These are phyloP conservation scores for Bilobella aurantiaca DNA, from an alignment of 1,140 invertebrate species.

Conservation along the genomic window DNA sequence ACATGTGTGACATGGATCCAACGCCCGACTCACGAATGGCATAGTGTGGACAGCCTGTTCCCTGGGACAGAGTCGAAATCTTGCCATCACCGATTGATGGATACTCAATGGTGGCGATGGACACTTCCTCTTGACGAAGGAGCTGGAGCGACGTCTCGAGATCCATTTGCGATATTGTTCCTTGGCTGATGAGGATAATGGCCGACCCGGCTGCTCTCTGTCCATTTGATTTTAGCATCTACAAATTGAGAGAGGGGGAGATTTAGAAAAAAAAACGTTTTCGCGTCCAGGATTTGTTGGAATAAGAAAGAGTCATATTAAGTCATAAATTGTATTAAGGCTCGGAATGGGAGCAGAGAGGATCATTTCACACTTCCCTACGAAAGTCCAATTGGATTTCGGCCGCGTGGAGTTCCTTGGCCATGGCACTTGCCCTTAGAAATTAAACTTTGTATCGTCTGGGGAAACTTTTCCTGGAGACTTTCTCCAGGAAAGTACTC, in stretches of 20 bases:
- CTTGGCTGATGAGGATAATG: conserved; percentile 33
- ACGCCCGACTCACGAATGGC: conserved; percentile 29
- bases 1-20: conserved; percentile 31
- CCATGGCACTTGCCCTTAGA: too few species aligned
- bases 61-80: conserved; percentile 26
- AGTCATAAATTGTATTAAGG: conserved; percentile 6
- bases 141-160: conserved; percentile 27
- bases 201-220: conserved; percentile 29
- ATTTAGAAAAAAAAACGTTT: not conserved
- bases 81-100: conserved; percentile 29
- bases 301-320: conserved; percentile 2
- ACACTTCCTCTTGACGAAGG: conserved; percentile 25
- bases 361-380: conserved; percentile 2
- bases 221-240: conserved; percentile 34
- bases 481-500: not conserved
- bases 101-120: conserved; percentile 33
- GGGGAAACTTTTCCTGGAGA: not conserved
- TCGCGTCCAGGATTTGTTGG: not conserved
- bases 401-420: too few species aligned
- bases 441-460: conserved; percentile 7
- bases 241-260: not conserved
- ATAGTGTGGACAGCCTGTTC: conserved; percentile 28
- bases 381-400: not conserved
- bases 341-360: not conserved
- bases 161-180: conserved; percentile 25